Evolutionary conservation across 2,797 vertebrate genomes (phyloP).

Genomic region (Thripadectes ignobilis): DNA sequence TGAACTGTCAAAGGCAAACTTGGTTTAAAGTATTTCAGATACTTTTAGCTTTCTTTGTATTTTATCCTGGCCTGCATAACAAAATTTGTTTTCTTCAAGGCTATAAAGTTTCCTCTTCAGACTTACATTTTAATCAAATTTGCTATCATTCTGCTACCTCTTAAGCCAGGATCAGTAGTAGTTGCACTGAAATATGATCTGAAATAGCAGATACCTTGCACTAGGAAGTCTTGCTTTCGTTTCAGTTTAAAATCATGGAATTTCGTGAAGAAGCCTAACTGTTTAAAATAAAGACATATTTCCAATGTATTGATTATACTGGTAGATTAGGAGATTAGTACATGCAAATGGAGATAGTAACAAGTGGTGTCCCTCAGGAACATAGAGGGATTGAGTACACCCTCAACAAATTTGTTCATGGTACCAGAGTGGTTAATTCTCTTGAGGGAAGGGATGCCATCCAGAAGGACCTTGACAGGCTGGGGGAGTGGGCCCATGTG

Average conservation of each 20-base stretch:
- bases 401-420: background rate
- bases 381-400: background rate
- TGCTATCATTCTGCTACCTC: background rate
- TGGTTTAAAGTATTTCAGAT: background rate
- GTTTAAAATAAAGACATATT: background rate
- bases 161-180: background rate
- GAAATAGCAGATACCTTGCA: background rate
- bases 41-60: background rate
- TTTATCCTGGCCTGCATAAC: background rate
- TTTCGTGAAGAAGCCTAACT: background rate
- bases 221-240: background rate
- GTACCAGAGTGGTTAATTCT: fast-evolving
- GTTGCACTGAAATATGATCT: background rate
- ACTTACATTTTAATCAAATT: background rate
- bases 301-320: background rate
- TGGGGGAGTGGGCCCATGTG: no score
- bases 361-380: background rate
- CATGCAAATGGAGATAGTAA: background rate
- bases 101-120: background rate
- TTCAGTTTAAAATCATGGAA: background rate
- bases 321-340: background rate
- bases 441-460: background rate
- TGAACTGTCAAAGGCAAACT: background rate
- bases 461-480: background rate
- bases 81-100: background rate